A percentile compares a stretch with the other conserved stretches of the same genome.
Conservation (phyloP, 2,113 vertebrate species). For the Mungos mungo region DNA sequence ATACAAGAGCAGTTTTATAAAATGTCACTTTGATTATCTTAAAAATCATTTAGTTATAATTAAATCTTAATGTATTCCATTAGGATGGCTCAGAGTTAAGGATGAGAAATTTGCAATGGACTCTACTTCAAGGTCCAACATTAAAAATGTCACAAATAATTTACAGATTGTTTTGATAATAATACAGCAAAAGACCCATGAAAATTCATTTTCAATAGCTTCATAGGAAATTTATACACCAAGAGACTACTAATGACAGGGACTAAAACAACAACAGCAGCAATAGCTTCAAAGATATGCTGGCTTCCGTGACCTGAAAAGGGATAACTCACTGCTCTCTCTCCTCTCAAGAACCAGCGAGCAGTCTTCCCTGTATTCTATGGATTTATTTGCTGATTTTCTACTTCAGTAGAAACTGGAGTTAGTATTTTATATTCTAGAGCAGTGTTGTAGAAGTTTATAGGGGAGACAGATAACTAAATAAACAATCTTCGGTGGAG, state of each 20-base stretch:
- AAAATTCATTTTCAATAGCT: conserved; percentile 32
- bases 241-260: not conserved
- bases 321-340: not conserved
- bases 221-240: not conserved
- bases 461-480: not conserved
- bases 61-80: not conserved
- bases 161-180: not conserved
- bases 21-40: conserved; percentile 42
- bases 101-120: not conserved
- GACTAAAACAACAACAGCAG: not conserved
- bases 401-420: not conserved
- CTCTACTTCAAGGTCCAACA: conserved; percentile 10
- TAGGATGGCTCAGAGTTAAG: not conserved
- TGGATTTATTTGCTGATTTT: not conserved
- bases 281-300: not conserved
- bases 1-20: not conserved
- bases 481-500: not conserved
- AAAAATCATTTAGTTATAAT: conserved; percentile 30
- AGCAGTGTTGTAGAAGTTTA: not conserved
- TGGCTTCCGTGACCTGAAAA: not conserved
- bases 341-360: not conserved
- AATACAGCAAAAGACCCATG: not conserved
- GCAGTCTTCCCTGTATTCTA: not conserved
- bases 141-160: conserved; percentile 34
- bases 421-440: not conserved